A percentile compares a stretch with the other conserved stretches of the same genome.
Conservation (phyloP, 1,140 invertebrate genomes). For the Euschistus heros region DNA sequence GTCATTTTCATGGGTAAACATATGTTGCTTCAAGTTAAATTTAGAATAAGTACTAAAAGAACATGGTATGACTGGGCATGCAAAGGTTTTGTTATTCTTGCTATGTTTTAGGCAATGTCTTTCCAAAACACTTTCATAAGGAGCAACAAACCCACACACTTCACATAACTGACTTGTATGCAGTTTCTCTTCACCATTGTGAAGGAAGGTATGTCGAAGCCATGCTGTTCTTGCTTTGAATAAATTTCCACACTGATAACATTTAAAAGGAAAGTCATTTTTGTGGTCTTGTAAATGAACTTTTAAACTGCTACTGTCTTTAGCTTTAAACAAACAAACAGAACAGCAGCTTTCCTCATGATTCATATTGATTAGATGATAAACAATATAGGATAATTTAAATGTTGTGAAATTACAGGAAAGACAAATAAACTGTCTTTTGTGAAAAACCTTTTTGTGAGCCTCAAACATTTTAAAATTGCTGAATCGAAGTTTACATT, state of each 20-base stretch:
- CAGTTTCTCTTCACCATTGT: not conserved
- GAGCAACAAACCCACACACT: conserved; percentile 16
- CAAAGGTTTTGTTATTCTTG: not conserved
- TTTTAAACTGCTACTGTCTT: conserved; percentile 1
- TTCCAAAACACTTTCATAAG: conserved; percentile 17
- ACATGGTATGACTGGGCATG: conserved; percentile 7
- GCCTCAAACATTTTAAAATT: not conserved
- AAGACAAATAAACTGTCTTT: conserved; percentile 17
- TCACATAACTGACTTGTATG: conserved; percentile 10
- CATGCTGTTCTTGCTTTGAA: conserved; percentile 11
- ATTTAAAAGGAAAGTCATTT: conserved; percentile 12
- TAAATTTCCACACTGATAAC: not conserved
- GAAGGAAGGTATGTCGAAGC: not conserved
- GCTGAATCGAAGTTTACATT: conserved; percentile 11
- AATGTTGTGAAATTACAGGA: conserved; percentile 15
- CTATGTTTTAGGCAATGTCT: conserved; percentile 17
- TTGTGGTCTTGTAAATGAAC: conserved; percentile 15
- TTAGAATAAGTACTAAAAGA: not conserved
- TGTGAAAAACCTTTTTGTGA: conserved; percentile 21
- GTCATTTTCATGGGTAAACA: conserved; percentile 9
- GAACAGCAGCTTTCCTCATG: conserved; percentile 17
- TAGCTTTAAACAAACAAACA: conserved; percentile 11
- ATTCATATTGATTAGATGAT: conserved; percentile 8
- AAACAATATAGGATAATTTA: conserved; percentile 11
- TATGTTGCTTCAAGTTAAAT: conserved; percentile 19